Evolutionary conservation across 2,888 invertebrate genomes (phyloP).

Genomic region (Melanchra persicariae): DNA sequence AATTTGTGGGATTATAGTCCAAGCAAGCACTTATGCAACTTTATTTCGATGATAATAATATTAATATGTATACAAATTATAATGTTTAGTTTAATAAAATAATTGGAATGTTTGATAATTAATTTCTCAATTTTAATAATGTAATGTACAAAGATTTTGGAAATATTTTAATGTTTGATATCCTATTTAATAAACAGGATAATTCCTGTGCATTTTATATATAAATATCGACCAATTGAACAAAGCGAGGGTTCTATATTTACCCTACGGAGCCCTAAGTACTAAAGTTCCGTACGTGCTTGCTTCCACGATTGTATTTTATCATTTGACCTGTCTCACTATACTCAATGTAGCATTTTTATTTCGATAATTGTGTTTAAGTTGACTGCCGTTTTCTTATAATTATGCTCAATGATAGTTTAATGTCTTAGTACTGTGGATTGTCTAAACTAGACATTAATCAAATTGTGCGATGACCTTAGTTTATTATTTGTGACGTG

Average conservation of each 20-base stretch:
- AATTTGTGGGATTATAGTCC: constrained; percentile 62
- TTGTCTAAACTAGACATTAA: constrained; percentile 76
- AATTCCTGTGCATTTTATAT: constrained; percentile 56
- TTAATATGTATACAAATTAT: constrained; percentile 30
- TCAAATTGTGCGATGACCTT: constrained; percentile 81
- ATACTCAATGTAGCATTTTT: constrained; percentile 88
- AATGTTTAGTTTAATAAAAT: constrained; percentile 31
- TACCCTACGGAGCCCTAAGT: constrained; percentile 45
- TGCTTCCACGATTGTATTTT: constrained; percentile 69
- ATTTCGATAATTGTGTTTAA: constrained; percentile 79
- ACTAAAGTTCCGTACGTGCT: constrained; percentile 67
- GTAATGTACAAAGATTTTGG: constrained; percentile 63
- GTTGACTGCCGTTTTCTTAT: constrained; percentile 88
- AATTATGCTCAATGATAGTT: constrained; percentile 89
- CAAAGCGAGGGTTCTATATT: constrained; percentile 56
- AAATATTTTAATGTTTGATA: constrained; percentile 63
- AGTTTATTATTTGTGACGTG: constrained; percentile 77
- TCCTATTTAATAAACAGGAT: constrained; percentile 55
- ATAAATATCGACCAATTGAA: constrained; percentile 59
- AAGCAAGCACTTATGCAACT: constrained; percentile 67
- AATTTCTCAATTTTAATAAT: constrained; percentile 40
- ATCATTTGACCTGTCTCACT: constrained; percentile 81
- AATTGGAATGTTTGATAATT: constrained; percentile 43
- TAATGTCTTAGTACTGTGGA: constrained; percentile 76
- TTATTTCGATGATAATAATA: constrained; percentile 45